phyloP scores from a whole-genome alignment of 2,113 vertebrate species.

The Edolisoma coerulescens region DNA sequence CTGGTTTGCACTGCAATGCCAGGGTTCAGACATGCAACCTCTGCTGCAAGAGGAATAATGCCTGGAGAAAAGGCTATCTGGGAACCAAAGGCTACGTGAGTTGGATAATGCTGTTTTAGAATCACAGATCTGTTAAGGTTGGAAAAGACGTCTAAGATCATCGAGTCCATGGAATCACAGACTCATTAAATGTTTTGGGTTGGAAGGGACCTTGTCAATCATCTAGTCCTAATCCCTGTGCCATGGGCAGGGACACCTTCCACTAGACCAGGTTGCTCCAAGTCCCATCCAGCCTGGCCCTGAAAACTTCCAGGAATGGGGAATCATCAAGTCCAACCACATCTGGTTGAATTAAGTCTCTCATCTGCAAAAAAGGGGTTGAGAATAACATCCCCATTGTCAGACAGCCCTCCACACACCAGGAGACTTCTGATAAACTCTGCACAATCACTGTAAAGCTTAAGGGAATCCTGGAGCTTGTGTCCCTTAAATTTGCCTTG shows the following conservation, averaged over 20 bases:
- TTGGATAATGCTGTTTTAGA: neutral
- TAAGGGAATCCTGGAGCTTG: neutral
- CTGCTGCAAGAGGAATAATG: neutral
- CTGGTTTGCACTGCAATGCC: neutral
- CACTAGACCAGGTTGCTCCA: neutral
- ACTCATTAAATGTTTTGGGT: neutral
- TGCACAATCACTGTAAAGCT: rapidly evolving
- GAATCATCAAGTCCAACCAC: neutral
- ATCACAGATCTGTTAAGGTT: neutral
- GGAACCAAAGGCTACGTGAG: neutral
- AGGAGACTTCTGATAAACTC: neutral
- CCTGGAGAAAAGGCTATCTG: neutral
- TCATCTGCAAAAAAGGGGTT: neutral
- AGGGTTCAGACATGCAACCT: neutral
- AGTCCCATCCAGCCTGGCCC: neutral
- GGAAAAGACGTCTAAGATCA: neutral
- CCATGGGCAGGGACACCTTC: neutral
- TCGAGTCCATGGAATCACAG: neutral
- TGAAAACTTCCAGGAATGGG: neutral
- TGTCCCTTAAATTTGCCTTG: neutral
- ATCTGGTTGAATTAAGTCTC: neutral
- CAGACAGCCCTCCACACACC: neutral
- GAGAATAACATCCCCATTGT: neutral
- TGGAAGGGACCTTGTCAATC: neutral
- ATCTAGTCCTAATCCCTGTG: neutral